These are phyloP conservation scores for Myiotriccus ornatus DNA, from an alignment of 2,797 vertebrate genomes.

Conservation along the genomic window DNA sequence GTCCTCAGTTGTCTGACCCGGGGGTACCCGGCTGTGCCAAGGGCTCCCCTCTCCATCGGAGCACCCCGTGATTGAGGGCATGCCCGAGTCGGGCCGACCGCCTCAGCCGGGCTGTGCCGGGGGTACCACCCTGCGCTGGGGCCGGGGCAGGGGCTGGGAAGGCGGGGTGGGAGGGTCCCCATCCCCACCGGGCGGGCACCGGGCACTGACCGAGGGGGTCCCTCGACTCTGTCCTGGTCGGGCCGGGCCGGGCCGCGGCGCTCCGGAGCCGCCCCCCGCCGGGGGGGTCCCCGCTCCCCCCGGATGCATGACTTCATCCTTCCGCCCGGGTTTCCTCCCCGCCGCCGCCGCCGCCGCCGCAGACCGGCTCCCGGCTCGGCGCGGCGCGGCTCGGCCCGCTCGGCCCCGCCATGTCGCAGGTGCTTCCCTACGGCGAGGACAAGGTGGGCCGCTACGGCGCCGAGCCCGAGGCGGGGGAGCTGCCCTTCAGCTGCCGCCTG, in stretches of 20 bases:
- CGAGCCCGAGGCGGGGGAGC: constrained; percentile 91
- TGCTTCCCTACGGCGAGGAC: constrained; percentile 95
- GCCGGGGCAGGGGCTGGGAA: background rate
- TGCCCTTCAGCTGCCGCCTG: constrained; percentile 97
- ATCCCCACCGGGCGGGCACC: background rate
- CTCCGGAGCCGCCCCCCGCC: constrained; percentile 87
- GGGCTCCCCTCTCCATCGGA: background rate
- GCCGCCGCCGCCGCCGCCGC: constrained; percentile 77
- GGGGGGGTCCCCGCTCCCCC: constrained; percentile 69
- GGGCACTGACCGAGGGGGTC: background rate
- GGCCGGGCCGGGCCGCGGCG: constrained; percentile 59
- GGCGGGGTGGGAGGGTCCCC: background rate
- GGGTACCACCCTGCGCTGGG: background rate
- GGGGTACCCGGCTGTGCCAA: background rate
- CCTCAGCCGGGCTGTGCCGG: background rate
- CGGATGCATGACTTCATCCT: constrained; percentile 97
- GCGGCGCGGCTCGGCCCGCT: constrained; percentile 32
- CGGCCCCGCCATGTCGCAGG: constrained; percentile 90
- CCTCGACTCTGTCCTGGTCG: background rate
- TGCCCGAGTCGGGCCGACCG: background rate
- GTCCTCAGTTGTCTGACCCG: background rate
- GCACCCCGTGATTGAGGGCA: background rate
- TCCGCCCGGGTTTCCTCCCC: constrained; percentile 94
- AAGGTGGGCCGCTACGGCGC: constrained; percentile 95
- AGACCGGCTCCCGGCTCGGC: constrained; percentile 20